Evolutionary conservation across 2,113 vertebrate species (phyloP), one percentile per base, ranked within the genome.

Genomic region (Sylvietta virens): DNA sequence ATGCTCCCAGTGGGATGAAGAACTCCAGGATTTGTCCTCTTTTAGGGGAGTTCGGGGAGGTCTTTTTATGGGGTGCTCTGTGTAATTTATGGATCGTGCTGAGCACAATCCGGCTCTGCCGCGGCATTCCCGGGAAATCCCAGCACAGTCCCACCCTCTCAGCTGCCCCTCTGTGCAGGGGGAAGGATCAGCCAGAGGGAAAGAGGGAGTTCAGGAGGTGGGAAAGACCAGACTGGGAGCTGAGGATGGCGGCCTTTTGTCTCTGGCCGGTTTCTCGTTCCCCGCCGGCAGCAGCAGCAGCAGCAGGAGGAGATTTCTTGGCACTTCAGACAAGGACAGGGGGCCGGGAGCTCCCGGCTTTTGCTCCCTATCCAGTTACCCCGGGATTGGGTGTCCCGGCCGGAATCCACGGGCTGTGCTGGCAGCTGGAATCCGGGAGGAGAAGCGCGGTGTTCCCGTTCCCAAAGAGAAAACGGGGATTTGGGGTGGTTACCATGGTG

Each of bases 361-460:
- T 62, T 56, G 40, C 53, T 72, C 70, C 86, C 79, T 74, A 16
- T 56, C 82, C 77, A 13, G 53, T 92, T 77, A 73, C 77, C 54
- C 61, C 7, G 1, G 79, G 88, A 78, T 39, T 70, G 56, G 61
- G 77, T 94, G 45, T 86, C 88, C 83, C 5, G 0, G 37, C 65
- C 26, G 30, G 64, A 28, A 39, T 40, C 71, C 24, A 58, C 11
- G n/a, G 76, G n/a, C 65, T 89, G 30, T 44, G 70, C 90, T 82
- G 33, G 48, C 90, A 91, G 66, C 47, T 92, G 74, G 83, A 89
- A 89, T 72, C 58, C 28, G 45, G 88, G 61, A 93, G 88, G 88
- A 45, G 58, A 44, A 66, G 70, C 10, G 4, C 0, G 1, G 7
- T 4, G 15, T 26, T 66, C 31, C 44, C 4, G 0, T n/a, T 45